A percentile compares a stretch with the other conserved stretches of the same genome.
Evolutionary conservation across 92 coral and sea anemone genomes (phyloP).

Genomic region (Epizoanthus stellaris): DNA sequence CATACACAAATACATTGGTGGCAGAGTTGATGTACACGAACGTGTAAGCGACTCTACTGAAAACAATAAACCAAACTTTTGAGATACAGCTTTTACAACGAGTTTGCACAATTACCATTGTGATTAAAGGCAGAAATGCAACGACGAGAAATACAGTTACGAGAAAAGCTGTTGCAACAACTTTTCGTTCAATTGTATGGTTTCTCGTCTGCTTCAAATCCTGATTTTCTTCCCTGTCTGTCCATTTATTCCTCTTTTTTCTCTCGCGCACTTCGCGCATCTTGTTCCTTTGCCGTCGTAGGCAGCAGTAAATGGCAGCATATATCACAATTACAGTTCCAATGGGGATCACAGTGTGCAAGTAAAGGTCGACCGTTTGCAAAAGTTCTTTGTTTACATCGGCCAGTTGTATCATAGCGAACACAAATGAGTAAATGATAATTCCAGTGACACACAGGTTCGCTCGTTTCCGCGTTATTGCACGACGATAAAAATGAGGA

Average conservation of each 20-base stretch:
- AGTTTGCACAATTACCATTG: background rate
- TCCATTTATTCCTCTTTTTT: no score
- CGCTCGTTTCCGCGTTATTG: background rate
- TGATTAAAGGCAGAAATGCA: background rate
- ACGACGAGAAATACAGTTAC: background rate
- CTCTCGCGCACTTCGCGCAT: background rate
- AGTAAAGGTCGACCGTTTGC: background rate
- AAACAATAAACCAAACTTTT: no score
- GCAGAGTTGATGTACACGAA: background rate
- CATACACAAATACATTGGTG: background rate
- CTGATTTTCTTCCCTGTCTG: background rate
- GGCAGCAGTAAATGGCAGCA: background rate
- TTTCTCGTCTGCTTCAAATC: background rate
- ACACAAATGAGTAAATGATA: background rate
- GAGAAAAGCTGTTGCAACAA: constrained; percentile 12
- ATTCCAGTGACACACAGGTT: background rate
- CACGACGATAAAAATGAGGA: no score
- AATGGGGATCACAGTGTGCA: no score
- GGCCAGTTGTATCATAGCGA: background rate
- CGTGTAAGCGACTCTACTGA: background rate
- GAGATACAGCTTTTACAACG: background rate
- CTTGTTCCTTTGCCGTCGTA: background rate
- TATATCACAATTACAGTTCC: no score
- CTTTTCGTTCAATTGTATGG: background rate
- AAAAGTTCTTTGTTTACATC: background rate